These are phyloP conservation scores for Penaeus japonicus DNA, from an alignment of 1,140 invertebrate genomes.

Conservation along the genomic window DNA sequence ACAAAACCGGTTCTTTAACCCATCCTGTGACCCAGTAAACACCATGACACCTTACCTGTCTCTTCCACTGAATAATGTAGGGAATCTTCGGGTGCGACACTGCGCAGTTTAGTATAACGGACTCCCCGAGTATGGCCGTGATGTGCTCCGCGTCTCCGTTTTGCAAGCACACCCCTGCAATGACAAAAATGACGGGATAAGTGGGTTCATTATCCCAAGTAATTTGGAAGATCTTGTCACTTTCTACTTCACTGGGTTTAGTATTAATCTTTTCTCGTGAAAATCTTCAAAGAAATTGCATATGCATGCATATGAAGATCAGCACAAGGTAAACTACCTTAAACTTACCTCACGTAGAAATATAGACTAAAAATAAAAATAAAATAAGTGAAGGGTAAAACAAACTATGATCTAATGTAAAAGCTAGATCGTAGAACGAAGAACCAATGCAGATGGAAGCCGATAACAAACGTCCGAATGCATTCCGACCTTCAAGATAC, in stretches of 20 bases:
- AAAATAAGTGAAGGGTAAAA: no score
- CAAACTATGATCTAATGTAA: no score
- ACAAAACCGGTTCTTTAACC: no score
- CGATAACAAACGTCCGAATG: no score
- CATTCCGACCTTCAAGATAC: no score
- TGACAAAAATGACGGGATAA: neutral
- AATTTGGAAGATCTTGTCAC: neutral
- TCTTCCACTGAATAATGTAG: slow-evolving; percentile 97
- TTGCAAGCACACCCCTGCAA: slow-evolving; percentile 53
- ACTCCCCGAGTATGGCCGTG: slow-evolving; percentile 93
- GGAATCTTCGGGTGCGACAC: slow-evolving; percentile 90
- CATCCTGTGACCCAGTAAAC: no score
- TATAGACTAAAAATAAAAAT: no score
- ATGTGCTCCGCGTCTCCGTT: slow-evolving; percentile 85
- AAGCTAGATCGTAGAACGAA: no score
- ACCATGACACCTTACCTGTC: slow-evolving; percentile 81
- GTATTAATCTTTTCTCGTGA: neutral
- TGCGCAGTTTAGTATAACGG: slow-evolving; percentile 94
- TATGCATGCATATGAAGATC: no score
- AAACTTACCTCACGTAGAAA: no score
- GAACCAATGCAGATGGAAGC: no score
- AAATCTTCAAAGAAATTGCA: neutral
- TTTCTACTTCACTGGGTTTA: neutral
- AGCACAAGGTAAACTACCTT: no score
- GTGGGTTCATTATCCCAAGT: neutral